Conservation (phyloP, 2,888 invertebrate genomes). For the Pseudococcus jackbeardsleyi region DNA sequence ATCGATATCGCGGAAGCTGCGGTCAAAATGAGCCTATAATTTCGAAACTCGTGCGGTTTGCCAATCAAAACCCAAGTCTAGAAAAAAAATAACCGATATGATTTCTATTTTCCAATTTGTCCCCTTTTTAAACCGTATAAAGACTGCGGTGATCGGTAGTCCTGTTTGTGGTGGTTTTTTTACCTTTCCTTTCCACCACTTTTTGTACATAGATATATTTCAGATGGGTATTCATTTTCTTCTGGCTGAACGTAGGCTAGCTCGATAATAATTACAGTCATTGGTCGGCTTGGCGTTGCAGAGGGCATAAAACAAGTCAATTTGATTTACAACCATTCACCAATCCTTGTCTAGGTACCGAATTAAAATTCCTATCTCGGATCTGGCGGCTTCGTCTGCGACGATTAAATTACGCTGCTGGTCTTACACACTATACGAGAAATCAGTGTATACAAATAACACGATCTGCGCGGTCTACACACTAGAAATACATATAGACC, state of each 20-base stretch:
- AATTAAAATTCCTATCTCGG: constrained; percentile 61
- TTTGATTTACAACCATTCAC: constrained; percentile 60
- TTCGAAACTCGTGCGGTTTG: not conserved
- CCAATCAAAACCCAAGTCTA: not conserved
- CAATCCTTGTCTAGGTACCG: constrained; percentile 52
- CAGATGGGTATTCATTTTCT: constrained; percentile 25
- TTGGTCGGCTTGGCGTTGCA: constrained; percentile 48
- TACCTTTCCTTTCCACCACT: not conserved
- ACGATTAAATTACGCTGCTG: constrained; percentile 60
- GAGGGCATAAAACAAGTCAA: constrained; percentile 59
- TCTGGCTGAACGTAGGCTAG: not conserved
- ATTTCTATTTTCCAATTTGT: not conserved
- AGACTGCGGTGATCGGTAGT: not conserved
- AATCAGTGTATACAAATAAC: constrained; percentile 53
- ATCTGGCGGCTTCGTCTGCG: constrained; percentile 40
- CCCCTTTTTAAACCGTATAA: not conserved
- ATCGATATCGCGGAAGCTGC: constrained; percentile 36
- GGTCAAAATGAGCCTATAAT: not conserved
- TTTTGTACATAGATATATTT: not conserved
- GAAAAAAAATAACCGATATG: not conserved
- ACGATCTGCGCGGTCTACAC: constrained; percentile 24
- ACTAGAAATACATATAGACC: not conserved
- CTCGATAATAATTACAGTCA: constrained; percentile 57
- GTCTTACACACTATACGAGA: constrained; percentile 58
- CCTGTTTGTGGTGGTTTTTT: not conserved